phyloP scores from a whole-genome alignment of 2,888 invertebrate genomes.

The Orthosia gothica region DNA sequence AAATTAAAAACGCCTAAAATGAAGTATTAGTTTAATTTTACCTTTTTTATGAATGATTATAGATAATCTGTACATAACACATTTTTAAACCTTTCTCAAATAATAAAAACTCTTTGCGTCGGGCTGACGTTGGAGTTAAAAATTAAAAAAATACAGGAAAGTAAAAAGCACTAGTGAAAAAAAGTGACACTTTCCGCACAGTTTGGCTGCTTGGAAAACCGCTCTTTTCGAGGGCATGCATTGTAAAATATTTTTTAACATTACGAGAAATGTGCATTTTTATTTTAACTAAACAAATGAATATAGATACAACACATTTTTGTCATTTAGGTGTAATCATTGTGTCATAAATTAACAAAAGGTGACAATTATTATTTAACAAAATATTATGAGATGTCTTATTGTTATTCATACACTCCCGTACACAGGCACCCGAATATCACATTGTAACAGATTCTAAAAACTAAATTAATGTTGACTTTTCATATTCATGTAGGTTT shows the following conservation, averaged over 20 bases:
- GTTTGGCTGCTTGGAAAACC: too few relatives aligned
- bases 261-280: constrained; percentile 73
- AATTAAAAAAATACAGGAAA: too few relatives aligned
- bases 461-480: constrained; percentile 74
- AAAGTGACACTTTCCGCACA: too few relatives aligned
- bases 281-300: constrained; percentile 68
- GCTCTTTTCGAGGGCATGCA: too few relatives aligned
- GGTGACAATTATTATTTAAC: constrained; percentile 55
- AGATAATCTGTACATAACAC: too few relatives aligned
- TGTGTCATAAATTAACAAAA: constrained; percentile 58
- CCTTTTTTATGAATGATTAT: too few relatives aligned
- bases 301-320: constrained; percentile 70
- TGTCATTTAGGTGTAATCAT: constrained; percentile 57
- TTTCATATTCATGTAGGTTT: constrained; percentile 88
- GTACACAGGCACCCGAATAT: constrained; percentile 78
- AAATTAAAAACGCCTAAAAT: too few relatives aligned
- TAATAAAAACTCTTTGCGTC: too few relatives aligned
- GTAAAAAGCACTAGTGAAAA: too few relatives aligned
- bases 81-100: too few relatives aligned
- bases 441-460: constrained; percentile 79
- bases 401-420: constrained; percentile 58
- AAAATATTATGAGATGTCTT: constrained; percentile 40
- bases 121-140: too few relatives aligned
- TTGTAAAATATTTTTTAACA: constrained; percentile 65
- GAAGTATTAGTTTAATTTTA: too few relatives aligned